These are phyloP conservation scores for Thaumetopoea pityocampa DNA, from an alignment of 1,140 invertebrate genomes.

Conservation along the genomic window DNA sequence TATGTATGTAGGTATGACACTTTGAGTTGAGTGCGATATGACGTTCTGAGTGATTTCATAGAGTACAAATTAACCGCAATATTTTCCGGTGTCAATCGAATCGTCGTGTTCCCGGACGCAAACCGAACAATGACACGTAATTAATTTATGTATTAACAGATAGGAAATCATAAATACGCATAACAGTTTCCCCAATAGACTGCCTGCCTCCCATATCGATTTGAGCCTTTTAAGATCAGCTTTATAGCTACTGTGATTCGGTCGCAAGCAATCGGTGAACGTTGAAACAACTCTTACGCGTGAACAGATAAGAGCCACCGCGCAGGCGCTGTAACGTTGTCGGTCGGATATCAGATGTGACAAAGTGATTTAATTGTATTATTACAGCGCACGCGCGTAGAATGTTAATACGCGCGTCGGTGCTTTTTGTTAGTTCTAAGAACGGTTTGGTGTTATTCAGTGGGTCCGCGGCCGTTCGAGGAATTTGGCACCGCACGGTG, in stretches of 20 bases:
- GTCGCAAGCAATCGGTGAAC: not conserved
- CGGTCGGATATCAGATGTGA: constrained; percentile 50
- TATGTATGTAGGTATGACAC: no score
- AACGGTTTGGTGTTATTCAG: constrained; percentile 52
- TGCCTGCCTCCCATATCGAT: constrained; percentile 56
- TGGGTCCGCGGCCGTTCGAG: constrained; percentile 31
- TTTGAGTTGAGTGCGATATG: no score
- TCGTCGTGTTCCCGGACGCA: no score
- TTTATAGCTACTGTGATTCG: constrained; percentile 43
- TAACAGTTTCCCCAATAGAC: constrained; percentile 47
- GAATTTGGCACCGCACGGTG: constrained; percentile 25
- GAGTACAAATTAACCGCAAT: no score
- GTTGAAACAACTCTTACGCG: constrained; percentile 24
- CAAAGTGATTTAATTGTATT: constrained; percentile 70
- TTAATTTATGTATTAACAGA: constrained; percentile 6
- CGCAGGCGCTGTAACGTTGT: constrained; percentile 18
- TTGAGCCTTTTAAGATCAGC: constrained; percentile 42
- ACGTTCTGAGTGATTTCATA: no score
- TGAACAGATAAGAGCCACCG: constrained; percentile 16
- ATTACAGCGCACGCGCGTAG: constrained; percentile 51
- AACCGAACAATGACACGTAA: no score
- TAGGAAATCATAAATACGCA: constrained; percentile 30
- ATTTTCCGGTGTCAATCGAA: not conserved
- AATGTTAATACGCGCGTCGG: constrained; percentile 48
- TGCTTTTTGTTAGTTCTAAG: constrained; percentile 55